Base-by-base conservation (phyloP, 2,113 vertebrate species). In the Hystrix brachyura region DNA sequence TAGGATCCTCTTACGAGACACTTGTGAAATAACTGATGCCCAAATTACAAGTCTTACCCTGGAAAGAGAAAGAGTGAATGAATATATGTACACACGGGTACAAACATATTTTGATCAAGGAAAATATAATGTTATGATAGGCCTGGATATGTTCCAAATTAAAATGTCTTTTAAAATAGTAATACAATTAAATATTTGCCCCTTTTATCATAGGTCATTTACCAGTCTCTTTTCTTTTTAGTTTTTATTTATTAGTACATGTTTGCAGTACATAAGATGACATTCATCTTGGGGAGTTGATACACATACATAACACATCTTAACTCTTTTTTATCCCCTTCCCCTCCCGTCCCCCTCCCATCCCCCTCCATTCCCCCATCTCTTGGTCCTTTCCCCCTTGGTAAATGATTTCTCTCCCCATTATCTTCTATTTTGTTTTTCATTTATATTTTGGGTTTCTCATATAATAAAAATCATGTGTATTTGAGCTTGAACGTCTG, bases 141-240 rank as follows among this genome's bases (percentile, higher is more conserved):
- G 69, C 38, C 55, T 67, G 21, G 67, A 90, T 79, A 34, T 82
- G 38, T 48, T 91, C 29, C 14, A 84, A 94, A 55, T 11, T 59
- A 55, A 94, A 93, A 57, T 59, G 8, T 38, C 19, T 87, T 88
- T 74, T 38, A 59, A 87, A 93, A 91, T 84, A 89, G 71, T 82
- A 79, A 65, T 27, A 59, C 38, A 82, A 51, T 76, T 51, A 90
- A 83, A 46, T 53, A 46, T 9, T 84, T 88, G 69, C 23, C 25
- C 87, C 64, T 83, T 94, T 87, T 87, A 64, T 23, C 12, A 92
- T 4, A 48, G 25, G 23, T 29, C 2, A 27, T 76, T 93, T 76
- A 32, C 13, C 13, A 25, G 5, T 25, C 27, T 46, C 2, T 65
- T 48, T 34, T 46, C 38, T 43, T 59, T 23, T 21, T 74, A 25